Conservation (phyloP, 2,797 vertebrate species). For the Lepidocolaptes lacrymiger region DNA sequence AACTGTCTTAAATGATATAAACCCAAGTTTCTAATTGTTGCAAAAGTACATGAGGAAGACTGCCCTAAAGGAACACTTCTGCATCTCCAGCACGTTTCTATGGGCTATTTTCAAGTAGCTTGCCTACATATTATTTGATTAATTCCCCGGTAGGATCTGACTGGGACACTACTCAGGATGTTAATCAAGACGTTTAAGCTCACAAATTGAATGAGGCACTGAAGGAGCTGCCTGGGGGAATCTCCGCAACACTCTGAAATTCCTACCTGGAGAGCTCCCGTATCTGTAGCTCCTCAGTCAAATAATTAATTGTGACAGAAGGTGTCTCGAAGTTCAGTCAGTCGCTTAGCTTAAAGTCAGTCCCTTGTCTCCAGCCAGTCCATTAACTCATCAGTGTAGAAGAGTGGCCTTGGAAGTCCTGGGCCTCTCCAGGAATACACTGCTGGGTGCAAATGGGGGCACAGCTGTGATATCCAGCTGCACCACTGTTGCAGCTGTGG, state of each 20-base stretch:
- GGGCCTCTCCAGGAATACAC: not conserved
- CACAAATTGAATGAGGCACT: not conserved
- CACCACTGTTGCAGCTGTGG: rapidly evolving
- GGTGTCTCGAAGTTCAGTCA: not conserved
- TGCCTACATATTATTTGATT: not conserved
- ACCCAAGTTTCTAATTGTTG: not conserved
- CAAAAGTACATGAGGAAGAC: not conserved
- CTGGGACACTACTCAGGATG: not conserved
- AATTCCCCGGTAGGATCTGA: not conserved
- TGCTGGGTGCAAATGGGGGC: not conserved
- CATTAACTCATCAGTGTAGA: not conserved
- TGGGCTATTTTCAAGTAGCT: not conserved
- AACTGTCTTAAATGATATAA: not conserved
- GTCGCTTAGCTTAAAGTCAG: not conserved
- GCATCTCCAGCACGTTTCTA: not conserved
- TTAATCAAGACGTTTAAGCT: slow-evolving; percentile 25
- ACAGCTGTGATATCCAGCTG: not conserved
- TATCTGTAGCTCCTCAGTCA: not conserved
- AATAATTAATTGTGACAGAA: not conserved
- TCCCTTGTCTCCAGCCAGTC: not conserved
- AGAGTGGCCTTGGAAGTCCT: not conserved
- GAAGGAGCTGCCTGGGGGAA: not conserved
- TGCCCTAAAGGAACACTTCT: not conserved
- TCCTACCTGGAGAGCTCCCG: not conserved
- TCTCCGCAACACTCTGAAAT: slow-evolving; percentile 1